A percentile compares a stretch with the other conserved stretches of the same genome.
phyloP scores from a whole-genome alignment of 2,888 invertebrate species.

The Drosophila colorata region DNA sequence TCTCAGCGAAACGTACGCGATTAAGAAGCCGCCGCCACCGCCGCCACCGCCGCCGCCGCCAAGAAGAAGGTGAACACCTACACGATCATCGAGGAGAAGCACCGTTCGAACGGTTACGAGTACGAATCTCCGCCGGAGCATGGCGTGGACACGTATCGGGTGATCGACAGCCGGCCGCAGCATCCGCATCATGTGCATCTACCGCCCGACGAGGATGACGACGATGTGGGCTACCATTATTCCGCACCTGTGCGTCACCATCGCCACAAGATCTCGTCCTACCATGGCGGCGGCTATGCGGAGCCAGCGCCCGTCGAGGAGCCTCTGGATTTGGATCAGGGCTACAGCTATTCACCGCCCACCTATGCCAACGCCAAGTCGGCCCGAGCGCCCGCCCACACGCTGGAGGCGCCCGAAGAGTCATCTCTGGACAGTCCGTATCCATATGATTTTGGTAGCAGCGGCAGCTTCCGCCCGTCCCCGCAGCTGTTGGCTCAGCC shows the following conservation, averaged over 20 bases:
- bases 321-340: slow-evolving; percentile 41
- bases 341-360: slow-evolving; percentile 52
- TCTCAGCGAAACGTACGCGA: slow-evolving; percentile 55
- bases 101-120: slow-evolving; percentile 37
- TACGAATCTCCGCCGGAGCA: slow-evolving; percentile 46
- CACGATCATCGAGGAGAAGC: slow-evolving; percentile 70
- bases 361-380: slow-evolving; percentile 20
- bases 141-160: slow-evolving; percentile 56
- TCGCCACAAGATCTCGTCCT: slow-evolving; percentile 19
- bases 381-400: slow-evolving; percentile 55
- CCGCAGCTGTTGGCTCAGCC: slow-evolving; percentile 44
- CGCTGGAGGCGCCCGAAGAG: slow-evolving; percentile 64
- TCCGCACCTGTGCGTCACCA: slow-evolving; percentile 21
- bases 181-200: slow-evolving; percentile 31
- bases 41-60: too few relatives aligned
- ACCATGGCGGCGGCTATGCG: slow-evolving; percentile 28
- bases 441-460: slow-evolving; percentile 32
- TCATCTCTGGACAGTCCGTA: slow-evolving; percentile 32
- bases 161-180: slow-evolving; percentile 53
- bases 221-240: slow-evolving; percentile 63
- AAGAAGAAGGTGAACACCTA: slow-evolving; percentile 71
- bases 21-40: slow-evolving; percentile 47
- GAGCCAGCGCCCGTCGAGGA: slow-evolving; percentile 72
- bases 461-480: slow-evolving; percentile 59
- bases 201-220: slow-evolving; percentile 37